Conservation (phyloP, 2,888 invertebrate species). For the Drosophila mayaguana region DNA sequence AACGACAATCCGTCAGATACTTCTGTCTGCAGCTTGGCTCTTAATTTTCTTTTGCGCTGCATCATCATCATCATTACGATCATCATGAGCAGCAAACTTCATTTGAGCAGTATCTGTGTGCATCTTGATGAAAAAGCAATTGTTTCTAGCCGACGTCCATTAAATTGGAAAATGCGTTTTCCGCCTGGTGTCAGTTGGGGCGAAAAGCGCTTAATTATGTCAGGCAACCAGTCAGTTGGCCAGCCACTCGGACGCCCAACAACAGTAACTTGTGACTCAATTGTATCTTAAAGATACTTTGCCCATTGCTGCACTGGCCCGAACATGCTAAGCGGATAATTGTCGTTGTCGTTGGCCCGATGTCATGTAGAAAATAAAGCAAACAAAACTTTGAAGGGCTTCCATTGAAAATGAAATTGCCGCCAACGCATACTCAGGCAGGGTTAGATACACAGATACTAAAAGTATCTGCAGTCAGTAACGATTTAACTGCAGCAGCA, state of each 20-base stretch:
- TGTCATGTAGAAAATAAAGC: slow-evolving; percentile 65
- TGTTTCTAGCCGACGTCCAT: slow-evolving; percentile 58
- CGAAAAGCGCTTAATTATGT: slow-evolving; percentile 58
- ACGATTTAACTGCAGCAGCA: slow-evolving; percentile 25
- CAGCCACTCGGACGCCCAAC: slow-evolving; percentile 29
- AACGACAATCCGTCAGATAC: slow-evolving; percentile 66
- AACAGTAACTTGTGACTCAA: slow-evolving; percentile 56
- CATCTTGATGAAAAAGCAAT: slow-evolving; percentile 65
- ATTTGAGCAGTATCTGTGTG: slow-evolving; percentile 31
- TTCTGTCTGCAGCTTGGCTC: slow-evolving; percentile 37
- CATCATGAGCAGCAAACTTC: slow-evolving; percentile 31
- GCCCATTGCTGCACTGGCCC: slow-evolving; percentile 69
- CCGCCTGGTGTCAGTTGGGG: slow-evolving; percentile 37
- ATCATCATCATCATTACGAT: slow-evolving; percentile 45
- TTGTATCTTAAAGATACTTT: slow-evolving; percentile 75
- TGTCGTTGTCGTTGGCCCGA: slow-evolving; percentile 58
- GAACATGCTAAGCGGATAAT: slow-evolving; percentile 76
- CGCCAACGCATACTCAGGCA: slow-evolving; percentile 31
- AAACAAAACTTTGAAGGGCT: slow-evolving; percentile 81
- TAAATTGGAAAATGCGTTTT: slow-evolving; percentile 61
- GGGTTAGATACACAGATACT: slow-evolving; percentile 32
- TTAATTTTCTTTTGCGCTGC: slow-evolving; percentile 62
- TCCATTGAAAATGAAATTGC: slow-evolving; percentile 65
- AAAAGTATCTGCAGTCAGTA: slow-evolving; percentile 43
- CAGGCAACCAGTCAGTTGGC: slow-evolving; percentile 16